Evolutionary conservation across 2,797 vertebrate species (phyloP).

Genomic region (Sebastes steindachneri): DNA sequence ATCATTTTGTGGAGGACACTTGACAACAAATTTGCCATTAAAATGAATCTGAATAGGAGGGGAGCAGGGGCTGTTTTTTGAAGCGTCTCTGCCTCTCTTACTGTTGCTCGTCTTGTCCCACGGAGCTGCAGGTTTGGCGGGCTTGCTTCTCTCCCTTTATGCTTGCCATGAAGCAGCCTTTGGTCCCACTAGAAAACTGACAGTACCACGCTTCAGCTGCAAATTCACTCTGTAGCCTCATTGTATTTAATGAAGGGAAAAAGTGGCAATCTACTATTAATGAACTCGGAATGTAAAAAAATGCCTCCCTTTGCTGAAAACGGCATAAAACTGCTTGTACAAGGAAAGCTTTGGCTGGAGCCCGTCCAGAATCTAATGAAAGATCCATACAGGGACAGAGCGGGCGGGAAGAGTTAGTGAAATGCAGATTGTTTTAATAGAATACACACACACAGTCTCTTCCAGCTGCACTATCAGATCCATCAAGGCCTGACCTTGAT

Average conservation of each 20-base stretch:
- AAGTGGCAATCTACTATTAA: constrained; percentile 87
- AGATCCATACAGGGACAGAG: constrained; percentile 75
- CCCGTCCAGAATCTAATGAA: constrained; percentile 82
- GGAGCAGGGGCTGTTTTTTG: constrained; percentile 64
- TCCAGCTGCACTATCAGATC: constrained; percentile 70
- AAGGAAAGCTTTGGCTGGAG: constrained; percentile 80
- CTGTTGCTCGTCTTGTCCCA: constrained; percentile 74
- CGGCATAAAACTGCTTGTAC: constrained; percentile 81
- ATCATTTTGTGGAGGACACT: constrained; percentile 83
- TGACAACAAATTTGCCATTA: constrained; percentile 89
- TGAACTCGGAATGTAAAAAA: constrained; percentile 83
- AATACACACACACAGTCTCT: constrained; percentile 68
- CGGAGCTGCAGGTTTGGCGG: constrained; percentile 73
- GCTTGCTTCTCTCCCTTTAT: constrained; percentile 64
- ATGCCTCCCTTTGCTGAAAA: constrained; percentile 81
- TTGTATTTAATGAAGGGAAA: constrained; percentile 88
- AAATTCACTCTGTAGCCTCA: constrained; percentile 79
- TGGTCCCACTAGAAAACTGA: constrained; percentile 81
- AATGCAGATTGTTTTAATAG: constrained; percentile 84
- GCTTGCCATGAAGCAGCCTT: constrained; percentile 78
- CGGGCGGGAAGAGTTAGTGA: constrained; percentile 63
- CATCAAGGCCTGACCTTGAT: constrained; percentile 72
- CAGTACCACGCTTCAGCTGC: constrained; percentile 78
- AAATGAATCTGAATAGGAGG: constrained; percentile 81
- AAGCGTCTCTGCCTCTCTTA: constrained; percentile 71